phyloP scores from a whole-genome alignment of 2,113 vertebrate genomes.

The Salvelinus fontinalis region DNA sequence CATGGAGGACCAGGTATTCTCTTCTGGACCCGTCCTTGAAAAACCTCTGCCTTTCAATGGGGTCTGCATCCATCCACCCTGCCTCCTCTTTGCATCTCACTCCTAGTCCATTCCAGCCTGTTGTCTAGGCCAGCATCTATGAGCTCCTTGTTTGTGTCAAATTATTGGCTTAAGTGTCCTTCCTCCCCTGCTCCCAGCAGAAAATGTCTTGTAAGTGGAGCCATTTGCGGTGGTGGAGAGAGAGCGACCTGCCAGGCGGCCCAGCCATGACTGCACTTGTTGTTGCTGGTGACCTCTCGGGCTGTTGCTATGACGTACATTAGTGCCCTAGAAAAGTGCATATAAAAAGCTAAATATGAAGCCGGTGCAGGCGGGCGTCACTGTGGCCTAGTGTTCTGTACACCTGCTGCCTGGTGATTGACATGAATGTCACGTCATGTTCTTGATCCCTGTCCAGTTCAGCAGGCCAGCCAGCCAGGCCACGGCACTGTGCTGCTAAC shows the following conservation, averaged over 20 bases:
- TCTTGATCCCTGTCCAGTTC: neutral
- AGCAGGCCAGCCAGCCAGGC: slow-evolving; percentile 12
- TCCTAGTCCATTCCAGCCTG: neutral
- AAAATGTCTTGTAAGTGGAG: slow-evolving; percentile 35
- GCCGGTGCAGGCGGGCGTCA: neutral
- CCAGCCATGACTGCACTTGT: slow-evolving; percentile 56
- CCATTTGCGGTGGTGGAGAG: slow-evolving; percentile 38
- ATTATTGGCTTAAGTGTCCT: slow-evolving; percentile 59
- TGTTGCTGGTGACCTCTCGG: slow-evolving; percentile 43
- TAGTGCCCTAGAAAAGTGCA: slow-evolving; percentile 25
- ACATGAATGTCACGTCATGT: slow-evolving; percentile 8
- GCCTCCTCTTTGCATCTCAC: neutral
- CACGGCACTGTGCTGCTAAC: slow-evolving; percentile 44
- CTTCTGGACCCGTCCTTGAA: neutral
- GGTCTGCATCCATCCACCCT: neutral
- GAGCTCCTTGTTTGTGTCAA: slow-evolving; percentile 55
- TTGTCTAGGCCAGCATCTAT: slow-evolving; percentile 33
- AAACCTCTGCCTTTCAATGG: neutral
- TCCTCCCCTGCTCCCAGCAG: slow-evolving; percentile 36
- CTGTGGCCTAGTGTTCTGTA: slow-evolving; percentile 20
- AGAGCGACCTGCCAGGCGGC: slow-evolving; percentile 37
- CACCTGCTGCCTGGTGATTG: slow-evolving; percentile 32
- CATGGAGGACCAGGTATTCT: slow-evolving; percentile 92
- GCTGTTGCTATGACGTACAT: slow-evolving; percentile 38
- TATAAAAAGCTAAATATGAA: slow-evolving; percentile 16